These are phyloP conservation scores for Melanotaenia nigrans DNA, from an alignment of 2,797 vertebrate species.

Conservation along the genomic window DNA sequence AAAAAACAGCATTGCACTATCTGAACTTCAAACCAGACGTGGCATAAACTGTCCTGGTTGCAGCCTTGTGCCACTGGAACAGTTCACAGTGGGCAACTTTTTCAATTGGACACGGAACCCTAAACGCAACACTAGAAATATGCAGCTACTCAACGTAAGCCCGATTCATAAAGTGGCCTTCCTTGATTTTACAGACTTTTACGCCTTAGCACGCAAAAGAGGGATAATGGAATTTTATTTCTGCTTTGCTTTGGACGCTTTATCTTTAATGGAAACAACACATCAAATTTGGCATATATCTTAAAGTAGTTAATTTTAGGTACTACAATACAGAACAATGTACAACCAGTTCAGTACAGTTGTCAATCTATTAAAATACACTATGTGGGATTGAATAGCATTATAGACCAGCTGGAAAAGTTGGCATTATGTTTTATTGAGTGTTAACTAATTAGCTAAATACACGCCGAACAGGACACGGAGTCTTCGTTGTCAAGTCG, in stretches of 20 bases:
- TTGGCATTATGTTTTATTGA: conserved; percentile 53
- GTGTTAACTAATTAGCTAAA: conserved; percentile 4
- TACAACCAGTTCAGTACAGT: not conserved
- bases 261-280: not conserved
- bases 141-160: not conserved
- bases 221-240: not conserved
- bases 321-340: not conserved
- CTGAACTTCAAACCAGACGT: conserved; percentile 51
- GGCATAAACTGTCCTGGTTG: conserved; percentile 30
- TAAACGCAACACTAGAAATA: not conserved
- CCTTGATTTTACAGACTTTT: not conserved
- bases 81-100: conserved; percentile 35
- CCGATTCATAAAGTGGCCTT: not conserved
- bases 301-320: not conserved
- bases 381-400: conserved; percentile 1
- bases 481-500: not conserved
- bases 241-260: not conserved
- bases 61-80: conserved; percentile 38
- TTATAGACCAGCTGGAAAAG: conserved; percentile 49
- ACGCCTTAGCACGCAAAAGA: not conserved
- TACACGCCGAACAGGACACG: conserved; percentile 22
- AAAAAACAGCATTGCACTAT: conserved; percentile 4
- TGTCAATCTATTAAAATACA: not conserved
- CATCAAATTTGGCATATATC: conserved; percentile 10
- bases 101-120: not conserved